Percentiles rank a stretch among this genome's conserved stretches.
Evolutionary conservation across 1,140 invertebrate genomes (phyloP).

Genomic region (Sarcophaga bullata): DNA sequence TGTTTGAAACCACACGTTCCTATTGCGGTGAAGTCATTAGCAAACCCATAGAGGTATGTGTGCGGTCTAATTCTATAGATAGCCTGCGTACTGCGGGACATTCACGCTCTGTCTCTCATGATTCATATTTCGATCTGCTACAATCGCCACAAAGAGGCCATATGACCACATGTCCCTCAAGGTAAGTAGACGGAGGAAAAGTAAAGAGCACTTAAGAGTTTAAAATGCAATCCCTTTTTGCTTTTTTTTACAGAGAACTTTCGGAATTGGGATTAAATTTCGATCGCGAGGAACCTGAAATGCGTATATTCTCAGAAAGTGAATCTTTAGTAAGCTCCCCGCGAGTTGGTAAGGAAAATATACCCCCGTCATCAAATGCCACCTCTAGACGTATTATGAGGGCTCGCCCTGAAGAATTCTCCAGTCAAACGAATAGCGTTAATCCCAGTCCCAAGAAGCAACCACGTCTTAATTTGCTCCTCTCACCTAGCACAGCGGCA

Average conservation of each 20-base stretch:
- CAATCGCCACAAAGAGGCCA: conserved; percentile 67
- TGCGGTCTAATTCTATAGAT: conserved; percentile 62
- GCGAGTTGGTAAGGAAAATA: conserved; percentile 67
- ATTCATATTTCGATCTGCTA: conserved; percentile 88
- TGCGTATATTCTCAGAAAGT: conserved; percentile 87
- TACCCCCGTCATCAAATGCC: conserved; percentile 53
- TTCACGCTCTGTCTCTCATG: conserved; percentile 83
- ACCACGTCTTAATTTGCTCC: conserved; percentile 66
- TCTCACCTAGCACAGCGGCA: conserved; percentile 61
- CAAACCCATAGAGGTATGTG: conserved; percentile 64
- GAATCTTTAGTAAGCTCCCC: conserved; percentile 74
- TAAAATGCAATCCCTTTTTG: background rate
- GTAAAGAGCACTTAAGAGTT: too few species aligned
- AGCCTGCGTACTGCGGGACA: conserved; percentile 63
- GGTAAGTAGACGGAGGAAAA: conserved; percentile 5
- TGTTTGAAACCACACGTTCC: conserved; percentile 56
- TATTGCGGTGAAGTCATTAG: conserved; percentile 43
- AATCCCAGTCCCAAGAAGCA: conserved; percentile 71
- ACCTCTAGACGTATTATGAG: conserved; percentile 65
- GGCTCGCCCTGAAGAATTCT: conserved; percentile 67
- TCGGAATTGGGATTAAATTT: conserved; percentile 85
- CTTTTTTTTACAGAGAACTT: conserved; percentile 70
- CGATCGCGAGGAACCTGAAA: conserved; percentile 84
- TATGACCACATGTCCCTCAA: conserved; percentile 66
- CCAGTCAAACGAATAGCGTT: conserved; percentile 67